Base-by-base conservation (phyloP, 1,140 invertebrate species). In the Apis cerana region DNA sequence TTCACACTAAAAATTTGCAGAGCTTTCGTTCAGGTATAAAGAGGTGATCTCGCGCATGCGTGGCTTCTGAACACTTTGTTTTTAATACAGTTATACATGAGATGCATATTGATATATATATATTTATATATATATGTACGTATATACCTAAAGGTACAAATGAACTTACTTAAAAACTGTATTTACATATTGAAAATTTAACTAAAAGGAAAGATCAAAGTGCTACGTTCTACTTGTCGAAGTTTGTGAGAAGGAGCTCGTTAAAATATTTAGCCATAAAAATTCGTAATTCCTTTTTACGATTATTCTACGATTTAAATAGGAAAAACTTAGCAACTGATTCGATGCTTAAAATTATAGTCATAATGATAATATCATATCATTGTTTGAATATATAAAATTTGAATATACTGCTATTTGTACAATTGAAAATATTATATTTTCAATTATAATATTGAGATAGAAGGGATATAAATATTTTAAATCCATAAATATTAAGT, bases 1-100 rank as follows among this genome's bases (percentile, higher is more conserved):
- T 90, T 90, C 85, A 88, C 83, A 88, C 85, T 88, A 91, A 89
- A 91, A 89, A 90, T 91, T 90, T 90, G 80, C 86, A 84, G 84
- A 89, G 72, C 81, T 88, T 80, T 86, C 84, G 79, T 90, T 85
- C 75, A 72, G 52, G 19, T 81, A 80, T 80, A 89, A 88, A 86
- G 85, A 52, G 67, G 75, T 79, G 56, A 78, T 83, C 70, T 88
- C 88, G 83, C 85, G 81, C 82, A 43, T 82, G 70, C 67, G 67
- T 74, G 64, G 84, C 75, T 74, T 82, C 3, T 79, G 80, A 85
- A 85, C 77, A 80, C 85, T 75, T 82, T 80, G 50, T 74, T 64
- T 82, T 77, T 65, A 85, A 71, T 64, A 58, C 77, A 10, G 27
- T 62, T 79, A n/a, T 2, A 48, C 54, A 27, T 71, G 27, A 50